Conservation (phyloP, 2,888 invertebrate species). For the Aphrophora alni region DNA sequence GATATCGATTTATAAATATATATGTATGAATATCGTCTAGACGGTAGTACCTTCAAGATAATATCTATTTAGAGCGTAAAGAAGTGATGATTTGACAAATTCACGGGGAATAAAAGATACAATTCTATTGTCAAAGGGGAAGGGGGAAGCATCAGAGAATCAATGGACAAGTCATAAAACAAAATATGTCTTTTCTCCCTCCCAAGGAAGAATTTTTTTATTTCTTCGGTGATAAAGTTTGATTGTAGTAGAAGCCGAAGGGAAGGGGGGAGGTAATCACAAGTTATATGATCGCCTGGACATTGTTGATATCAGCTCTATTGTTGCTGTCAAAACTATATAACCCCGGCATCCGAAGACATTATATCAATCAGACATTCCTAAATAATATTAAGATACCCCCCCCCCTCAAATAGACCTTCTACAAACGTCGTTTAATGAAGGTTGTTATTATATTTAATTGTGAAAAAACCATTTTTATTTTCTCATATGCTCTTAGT, state of each 20-base stretch:
- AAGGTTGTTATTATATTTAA: too few relatives aligned
- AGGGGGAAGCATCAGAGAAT: neutral
- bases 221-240: slow-evolving; percentile 34
- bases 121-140: neutral
- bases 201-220: slow-evolving; percentile 22
- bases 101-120: neutral
- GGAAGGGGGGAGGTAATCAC: slow-evolving; percentile 10
- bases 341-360: neutral
- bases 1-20: too few relatives aligned
- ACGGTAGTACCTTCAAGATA: too few relatives aligned
- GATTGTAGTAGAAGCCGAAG: slow-evolving; percentile 28
- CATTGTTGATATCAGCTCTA: neutral
- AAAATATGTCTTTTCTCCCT: slow-evolving; percentile 33
- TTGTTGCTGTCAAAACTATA: neutral
- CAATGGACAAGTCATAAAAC: slow-evolving; percentile 36
- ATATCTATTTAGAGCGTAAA: too few relatives aligned
- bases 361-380: neutral
- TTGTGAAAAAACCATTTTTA: too few relatives aligned
- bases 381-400: too few relatives aligned
- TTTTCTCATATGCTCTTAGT: too few relatives aligned
- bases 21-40: neutral
- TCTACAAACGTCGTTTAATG: too few relatives aligned
- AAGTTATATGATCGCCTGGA: neutral
- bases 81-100: neutral
- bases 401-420: too few relatives aligned